These are phyloP conservation scores for Diadumene lineata DNA, from an alignment of 92 coral and sea anemone genomes.

Conservation along the genomic window DNA sequence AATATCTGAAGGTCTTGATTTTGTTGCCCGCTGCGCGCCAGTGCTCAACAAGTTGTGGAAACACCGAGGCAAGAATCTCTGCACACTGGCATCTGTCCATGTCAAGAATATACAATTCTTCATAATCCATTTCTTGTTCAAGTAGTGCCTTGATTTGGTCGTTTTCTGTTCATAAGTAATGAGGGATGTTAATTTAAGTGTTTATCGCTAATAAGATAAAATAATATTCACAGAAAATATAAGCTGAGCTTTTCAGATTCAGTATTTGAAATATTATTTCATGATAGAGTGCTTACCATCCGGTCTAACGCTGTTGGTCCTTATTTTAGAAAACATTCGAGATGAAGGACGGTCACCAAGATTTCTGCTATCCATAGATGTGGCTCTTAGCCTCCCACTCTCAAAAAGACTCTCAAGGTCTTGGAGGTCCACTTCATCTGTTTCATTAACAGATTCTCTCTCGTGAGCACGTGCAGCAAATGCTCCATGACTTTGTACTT, in stretches of 20 bases:
- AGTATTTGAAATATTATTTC: too few species aligned
- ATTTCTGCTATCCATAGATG: background rate
- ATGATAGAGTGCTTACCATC: slow-evolving; percentile 3
- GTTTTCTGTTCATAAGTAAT: background rate
- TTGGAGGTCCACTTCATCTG: slow-evolving; percentile 1
- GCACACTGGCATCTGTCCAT: slow-evolving; percentile 87
- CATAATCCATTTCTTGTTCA: slow-evolving; percentile 15
- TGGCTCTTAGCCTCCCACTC: background rate
- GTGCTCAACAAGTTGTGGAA: slow-evolving; percentile 96
- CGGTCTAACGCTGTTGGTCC: slow-evolving; percentile 6
- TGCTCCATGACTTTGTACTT: slow-evolving; percentile 91
- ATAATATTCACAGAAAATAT: too few species aligned
- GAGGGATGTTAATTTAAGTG: too few species aligned
- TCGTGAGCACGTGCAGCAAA: slow-evolving; percentile 82
- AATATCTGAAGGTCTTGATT: slow-evolving; percentile 71
- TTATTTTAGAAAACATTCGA: slow-evolving; percentile 11
- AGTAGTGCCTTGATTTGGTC: background rate
- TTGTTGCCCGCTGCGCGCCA: slow-evolving; percentile 99
- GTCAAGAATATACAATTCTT: slow-evolving; percentile 54
- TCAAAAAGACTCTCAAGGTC: background rate
- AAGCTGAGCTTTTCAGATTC: too few species aligned
- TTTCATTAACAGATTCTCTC: slow-evolving; percentile 30
- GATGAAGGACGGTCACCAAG: background rate
- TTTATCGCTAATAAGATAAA: too few species aligned
- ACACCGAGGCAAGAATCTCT: slow-evolving; percentile 87